Percentiles rank a stretch among this genome's conserved stretches.
Evolutionary conservation across 1,140 invertebrate genomes (phyloP).

Genomic region (Spodoptera frugiperda): DNA sequence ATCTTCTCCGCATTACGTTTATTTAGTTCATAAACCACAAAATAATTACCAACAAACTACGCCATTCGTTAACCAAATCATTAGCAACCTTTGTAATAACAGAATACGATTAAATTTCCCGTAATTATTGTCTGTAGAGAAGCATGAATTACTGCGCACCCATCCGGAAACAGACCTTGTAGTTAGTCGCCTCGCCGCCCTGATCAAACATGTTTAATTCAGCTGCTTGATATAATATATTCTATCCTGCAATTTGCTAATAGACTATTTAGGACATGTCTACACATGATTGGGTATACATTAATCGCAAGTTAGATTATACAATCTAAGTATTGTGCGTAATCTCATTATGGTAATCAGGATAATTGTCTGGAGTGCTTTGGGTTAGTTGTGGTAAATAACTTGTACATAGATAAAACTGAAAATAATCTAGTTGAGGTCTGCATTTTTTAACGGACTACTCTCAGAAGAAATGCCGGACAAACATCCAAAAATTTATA

Average conservation of each 20-base stretch:
- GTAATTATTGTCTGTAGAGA: background rate
- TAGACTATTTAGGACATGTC: background rate
- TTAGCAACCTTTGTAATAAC: background rate
- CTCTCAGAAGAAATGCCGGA: no score
- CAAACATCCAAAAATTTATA: no score
- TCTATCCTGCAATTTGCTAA: conserved; percentile 20
- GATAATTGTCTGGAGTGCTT: conserved; percentile 12
- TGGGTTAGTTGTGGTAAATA: background rate
- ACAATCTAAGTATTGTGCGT: conserved; percentile 3
- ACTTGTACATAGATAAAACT: no score
- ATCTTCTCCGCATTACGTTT: no score
- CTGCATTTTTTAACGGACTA: no score
- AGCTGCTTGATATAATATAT: background rate
- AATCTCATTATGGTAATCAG: conserved; percentile 33
- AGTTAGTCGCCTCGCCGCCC: background rate
- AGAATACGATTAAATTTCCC: background rate
- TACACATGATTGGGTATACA: conserved; percentile 1
- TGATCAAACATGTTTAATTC: conserved; percentile 4
- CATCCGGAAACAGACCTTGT: background rate
- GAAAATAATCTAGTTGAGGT: no score
- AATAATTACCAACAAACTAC: no score
- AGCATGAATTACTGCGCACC: background rate
- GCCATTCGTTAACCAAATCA: no score
- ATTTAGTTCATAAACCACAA: no score
- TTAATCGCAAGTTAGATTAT: conserved; percentile 23